phyloP scores from a whole-genome alignment of 2,113 vertebrate species.

The Nansenia antarctica region DNA sequence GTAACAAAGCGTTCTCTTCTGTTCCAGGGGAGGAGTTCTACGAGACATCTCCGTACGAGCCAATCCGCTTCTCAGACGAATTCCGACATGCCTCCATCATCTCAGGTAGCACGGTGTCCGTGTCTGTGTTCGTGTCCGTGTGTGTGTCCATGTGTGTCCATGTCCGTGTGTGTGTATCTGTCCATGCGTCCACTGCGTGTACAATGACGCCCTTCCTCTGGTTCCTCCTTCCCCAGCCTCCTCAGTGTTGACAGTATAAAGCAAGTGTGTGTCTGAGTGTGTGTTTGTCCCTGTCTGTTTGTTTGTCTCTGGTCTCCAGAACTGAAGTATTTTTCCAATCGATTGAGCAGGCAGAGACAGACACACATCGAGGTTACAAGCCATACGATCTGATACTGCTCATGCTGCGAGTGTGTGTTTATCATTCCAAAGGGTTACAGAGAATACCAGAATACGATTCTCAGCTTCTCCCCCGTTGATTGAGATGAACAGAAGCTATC shows the following conservation, averaged over 20 bases:
- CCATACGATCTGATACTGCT: not conserved
- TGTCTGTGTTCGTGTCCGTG: not conserved
- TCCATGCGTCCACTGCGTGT: too few relatives aligned
- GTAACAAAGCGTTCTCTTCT: too few relatives aligned
- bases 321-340: slow-evolving; percentile 20
- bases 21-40: slow-evolving; percentile 89
- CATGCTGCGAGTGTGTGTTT: slow-evolving; percentile 17
- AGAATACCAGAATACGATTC: slow-evolving; percentile 41
- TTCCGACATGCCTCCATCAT: slow-evolving; percentile 91
- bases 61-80: slow-evolving; percentile 88
- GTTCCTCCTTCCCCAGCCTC: too few relatives aligned
- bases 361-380: slow-evolving; percentile 27
- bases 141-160: too few relatives aligned
- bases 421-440: slow-evolving; percentile 13
- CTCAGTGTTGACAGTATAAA: too few relatives aligned
- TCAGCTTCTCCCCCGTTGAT: slow-evolving; percentile 19
- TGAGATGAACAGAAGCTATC: slow-evolving; percentile 42
- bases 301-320: not conserved
- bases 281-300: not conserved
- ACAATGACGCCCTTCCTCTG: too few relatives aligned
- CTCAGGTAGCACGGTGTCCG: slow-evolving; percentile 79
- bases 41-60: slow-evolving; percentile 94
- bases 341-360: slow-evolving; percentile 15
- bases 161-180: not conserved
- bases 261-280: not conserved